Percentiles rank a stretch among this genome's conserved stretches.
Evolutionary conservation across 2,797 vertebrate genomes (phyloP).

Genomic region (Neostethus bicornis): DNA sequence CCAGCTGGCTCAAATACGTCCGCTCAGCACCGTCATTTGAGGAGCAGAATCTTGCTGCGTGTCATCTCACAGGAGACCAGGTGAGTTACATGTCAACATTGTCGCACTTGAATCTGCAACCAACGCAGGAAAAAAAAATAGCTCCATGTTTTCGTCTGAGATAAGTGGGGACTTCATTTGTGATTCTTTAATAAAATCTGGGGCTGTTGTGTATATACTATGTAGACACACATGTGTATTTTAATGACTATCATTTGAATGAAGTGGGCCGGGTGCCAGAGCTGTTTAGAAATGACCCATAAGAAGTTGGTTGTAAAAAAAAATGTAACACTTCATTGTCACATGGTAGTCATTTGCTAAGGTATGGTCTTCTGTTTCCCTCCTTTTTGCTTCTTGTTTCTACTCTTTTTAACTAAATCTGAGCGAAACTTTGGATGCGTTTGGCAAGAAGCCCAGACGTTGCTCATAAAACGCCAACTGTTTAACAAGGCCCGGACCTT

Average conservation of each 20-base stretch:
- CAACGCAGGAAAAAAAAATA: constrained; percentile 7
- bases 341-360: constrained; percentile 47
- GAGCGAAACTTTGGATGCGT: constrained; percentile 28
- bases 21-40: constrained; percentile 87
- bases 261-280: constrained; percentile 52
- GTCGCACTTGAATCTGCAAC: constrained; percentile 10
- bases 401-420: constrained; percentile 19
- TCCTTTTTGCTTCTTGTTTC: constrained; percentile 12
- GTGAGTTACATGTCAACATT: constrained; percentile 72
- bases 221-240: constrained; percentile 11
- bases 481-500: constrained; percentile 59
- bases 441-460: constrained; percentile 55
- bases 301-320: constrained; percentile 58
- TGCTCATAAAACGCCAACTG: constrained; percentile 59
- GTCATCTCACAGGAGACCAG: constrained; percentile 90
- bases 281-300: constrained; percentile 65
- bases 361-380: constrained; percentile 36
- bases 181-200: constrained; percentile 10
- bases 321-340: constrained; percentile 48
- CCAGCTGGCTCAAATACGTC: constrained; percentile 95
- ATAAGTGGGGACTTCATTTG: not conserved
- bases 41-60: constrained; percentile 90
- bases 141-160: not conserved
- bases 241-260: constrained; percentile 44
- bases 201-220: constrained; percentile 17